Base-by-base conservation (phyloP, 2,888 invertebrate genomes). In the Pocota personata region DNA sequence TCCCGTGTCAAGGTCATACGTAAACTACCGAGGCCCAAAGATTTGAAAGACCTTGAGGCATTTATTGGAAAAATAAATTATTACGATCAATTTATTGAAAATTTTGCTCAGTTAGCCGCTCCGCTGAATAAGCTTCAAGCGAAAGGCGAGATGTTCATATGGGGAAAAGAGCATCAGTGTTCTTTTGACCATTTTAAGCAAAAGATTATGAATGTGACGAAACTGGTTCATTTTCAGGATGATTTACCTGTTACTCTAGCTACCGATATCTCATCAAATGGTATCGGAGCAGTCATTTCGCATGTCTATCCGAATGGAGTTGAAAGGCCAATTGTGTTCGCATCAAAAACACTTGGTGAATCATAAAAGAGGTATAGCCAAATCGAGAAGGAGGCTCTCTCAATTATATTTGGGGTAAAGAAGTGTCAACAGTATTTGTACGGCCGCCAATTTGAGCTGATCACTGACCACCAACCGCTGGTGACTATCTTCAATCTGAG, bases 271-370 rank as follows among this genome's bases (percentile, higher is more conserved):
- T 58, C 19, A 37, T 58, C 19, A 10, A 19, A 48, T 16, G 77
- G 57, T 3, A 66, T 79, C 14, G 79, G 79, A 12, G 87, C 75
- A 10, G 75, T 75, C 3, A 60, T 83, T 21, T 76, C 72, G 3
- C 78, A 79, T 24, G 16, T 46, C 14, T 83, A 37, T 55, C 50
- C 64, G 6, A 67, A 78, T 62, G 62, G 71, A 24, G 7, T 57
- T 1, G 87, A 86, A 62, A 80, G 58, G 46, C 84, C 43, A 1
- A 37, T 37, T 37, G 37, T 12, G 1, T 37, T 37, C 12, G 12
- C 12, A 12, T 37, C n/a, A 3, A n/a, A 24, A 4, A 24, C 24
- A 3, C 4, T 37, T 12, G 12, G 12, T 8, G 50, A 10, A 50
- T 8, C 50, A 10, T 24, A 50, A 21, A 19, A 12, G 24, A 5